phyloP scores from a whole-genome alignment of 1,140 invertebrate species.

The Drosophila subpulchrella region DNA sequence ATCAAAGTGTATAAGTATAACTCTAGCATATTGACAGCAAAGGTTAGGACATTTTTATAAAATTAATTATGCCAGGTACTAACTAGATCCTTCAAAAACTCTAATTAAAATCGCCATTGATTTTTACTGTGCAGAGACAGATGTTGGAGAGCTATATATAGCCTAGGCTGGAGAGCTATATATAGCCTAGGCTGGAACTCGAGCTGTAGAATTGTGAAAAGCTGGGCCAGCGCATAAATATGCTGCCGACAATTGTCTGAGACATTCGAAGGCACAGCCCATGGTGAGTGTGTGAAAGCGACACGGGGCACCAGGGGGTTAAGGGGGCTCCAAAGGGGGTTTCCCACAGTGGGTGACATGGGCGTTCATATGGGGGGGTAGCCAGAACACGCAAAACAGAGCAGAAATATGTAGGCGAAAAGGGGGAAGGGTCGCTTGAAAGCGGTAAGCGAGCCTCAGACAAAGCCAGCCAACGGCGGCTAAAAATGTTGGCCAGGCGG shows the following conservation, averaged over 20 bases:
- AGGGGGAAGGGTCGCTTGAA: not conserved
- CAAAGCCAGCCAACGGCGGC: constrained; percentile 62
- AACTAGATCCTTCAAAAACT: not conserved
- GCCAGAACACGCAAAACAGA: constrained; percentile 52
- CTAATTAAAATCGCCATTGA: not conserved
- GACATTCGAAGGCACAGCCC: constrained; percentile 58
- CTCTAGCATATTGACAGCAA: too few species aligned
- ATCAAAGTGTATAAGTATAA: too few species aligned
- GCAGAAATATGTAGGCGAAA: constrained; percentile 35
- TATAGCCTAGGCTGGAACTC: not conserved
- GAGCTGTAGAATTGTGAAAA: constrained; percentile 11
- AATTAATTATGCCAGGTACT: not conserved
- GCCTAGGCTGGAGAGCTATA: not conserved
- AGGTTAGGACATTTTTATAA: too few species aligned
- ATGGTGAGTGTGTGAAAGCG: constrained; percentile 27
- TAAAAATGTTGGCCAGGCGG: constrained; percentile 71
- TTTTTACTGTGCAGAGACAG: constrained; percentile 14
- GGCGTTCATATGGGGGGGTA: constrained; percentile 16
- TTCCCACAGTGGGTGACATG: constrained; percentile 17
- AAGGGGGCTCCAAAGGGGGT: not conserved
- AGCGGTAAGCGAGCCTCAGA: constrained; percentile 60
- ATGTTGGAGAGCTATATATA: constrained; percentile 5
- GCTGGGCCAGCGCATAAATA: constrained; percentile 68
- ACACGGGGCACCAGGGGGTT: constrained; percentile 11
- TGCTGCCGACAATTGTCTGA: constrained; percentile 77